These are phyloP conservation scores for Temnothorax curvispinosus DNA, from an alignment of 1,140 invertebrate species.

Conservation along the genomic window DNA sequence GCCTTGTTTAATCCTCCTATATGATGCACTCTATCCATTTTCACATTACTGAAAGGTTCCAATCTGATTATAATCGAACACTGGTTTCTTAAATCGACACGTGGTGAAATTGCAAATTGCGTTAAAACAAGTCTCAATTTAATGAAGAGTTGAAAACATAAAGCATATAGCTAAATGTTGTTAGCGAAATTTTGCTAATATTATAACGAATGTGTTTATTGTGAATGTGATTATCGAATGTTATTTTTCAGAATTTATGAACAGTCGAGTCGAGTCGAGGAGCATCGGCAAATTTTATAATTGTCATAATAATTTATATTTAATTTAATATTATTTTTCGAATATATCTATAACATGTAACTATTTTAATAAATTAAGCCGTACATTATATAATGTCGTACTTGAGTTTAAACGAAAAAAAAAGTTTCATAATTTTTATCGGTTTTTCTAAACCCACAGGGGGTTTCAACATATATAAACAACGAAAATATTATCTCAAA, in stretches of 20 bases:
- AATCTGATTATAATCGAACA: constrained; percentile 14
- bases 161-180: not conserved
- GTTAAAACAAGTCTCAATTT: not conserved
- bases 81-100: not conserved
- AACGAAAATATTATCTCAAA: constrained; percentile 12
- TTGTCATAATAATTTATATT: constrained; percentile 18
- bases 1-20: constrained; percentile 26
- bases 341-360: not conserved
- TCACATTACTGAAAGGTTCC: not conserved
- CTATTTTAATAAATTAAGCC: constrained; percentile 1
- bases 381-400: not conserved
- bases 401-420: not conserved
- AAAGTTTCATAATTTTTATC: not conserved
- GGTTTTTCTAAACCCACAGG: not conserved
- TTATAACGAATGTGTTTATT: not conserved
- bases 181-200: not conserved
- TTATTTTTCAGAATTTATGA: not conserved
- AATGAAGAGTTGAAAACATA: not conserved
- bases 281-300: not conserved
- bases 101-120: not conserved
- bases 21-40: constrained; percentile 16
- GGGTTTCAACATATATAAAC: not conserved
- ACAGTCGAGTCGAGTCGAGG: not conserved
- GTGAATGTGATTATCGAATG: not conserved
- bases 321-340: constrained; percentile 14